These are phyloP conservation scores for Melanotaenia parkinsoni DNA, from an alignment of 2,797 vertebrate species.

Conservation along the genomic window DNA sequence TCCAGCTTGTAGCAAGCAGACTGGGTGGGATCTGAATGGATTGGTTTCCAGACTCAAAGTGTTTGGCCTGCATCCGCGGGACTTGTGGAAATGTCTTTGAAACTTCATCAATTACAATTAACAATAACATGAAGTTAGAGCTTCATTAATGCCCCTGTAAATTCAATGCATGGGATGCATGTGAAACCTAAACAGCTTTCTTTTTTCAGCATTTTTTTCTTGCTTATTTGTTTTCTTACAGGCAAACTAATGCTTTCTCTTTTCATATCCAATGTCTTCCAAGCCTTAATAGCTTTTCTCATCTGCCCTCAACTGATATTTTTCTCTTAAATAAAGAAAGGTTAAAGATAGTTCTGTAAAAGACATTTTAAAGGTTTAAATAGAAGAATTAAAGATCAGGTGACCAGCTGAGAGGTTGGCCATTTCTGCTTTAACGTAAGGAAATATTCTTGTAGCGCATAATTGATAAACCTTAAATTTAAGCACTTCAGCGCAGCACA, in stretches of 20 bases:
- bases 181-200: not conserved
- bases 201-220: constrained; percentile 11
- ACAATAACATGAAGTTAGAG: not conserved
- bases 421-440: not conserved
- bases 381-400: constrained; percentile 4
- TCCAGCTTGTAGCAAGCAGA: not conserved
- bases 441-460: constrained; percentile 8
- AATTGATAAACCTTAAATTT: constrained; percentile 3
- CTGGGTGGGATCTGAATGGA: constrained; percentile 5
- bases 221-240: constrained; percentile 21
- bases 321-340: constrained; percentile 51
- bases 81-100: constrained; percentile 15
- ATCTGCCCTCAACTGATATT: constrained; percentile 35
- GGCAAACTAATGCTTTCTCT: constrained; percentile 17
- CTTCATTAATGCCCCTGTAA: constrained; percentile 8
- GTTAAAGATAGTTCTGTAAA: constrained; percentile 18
- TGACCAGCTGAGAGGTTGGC: constrained; percentile 13
- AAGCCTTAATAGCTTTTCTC: constrained; percentile 39
- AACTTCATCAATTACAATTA: constrained; percentile 26
- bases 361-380: constrained; percentile 24
- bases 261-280: constrained; percentile 34
- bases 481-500: constrained; percentile 9
- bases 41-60: constrained; percentile 20
- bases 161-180: constrained; percentile 12
- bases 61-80: constrained; percentile 8